Evolutionary conservation across 2,888 invertebrate species (phyloP).

Genomic region (Fragum sueziense): DNA sequence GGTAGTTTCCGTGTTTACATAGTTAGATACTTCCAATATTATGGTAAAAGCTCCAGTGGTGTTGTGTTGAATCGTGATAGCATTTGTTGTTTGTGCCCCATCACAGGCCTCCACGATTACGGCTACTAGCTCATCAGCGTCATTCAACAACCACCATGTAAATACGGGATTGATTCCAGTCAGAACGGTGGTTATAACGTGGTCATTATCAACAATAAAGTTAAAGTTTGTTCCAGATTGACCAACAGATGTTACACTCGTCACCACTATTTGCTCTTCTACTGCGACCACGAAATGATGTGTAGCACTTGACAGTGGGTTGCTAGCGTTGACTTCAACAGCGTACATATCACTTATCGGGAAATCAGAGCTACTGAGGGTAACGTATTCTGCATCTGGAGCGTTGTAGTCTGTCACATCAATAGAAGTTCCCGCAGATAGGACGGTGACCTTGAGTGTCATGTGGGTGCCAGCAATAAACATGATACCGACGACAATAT

Average conservation of each 20-base stretch:
- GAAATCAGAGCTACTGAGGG: conserved; percentile 4
- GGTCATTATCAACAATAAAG: neutral
- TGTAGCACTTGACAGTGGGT: neutral
- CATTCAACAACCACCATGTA: neutral
- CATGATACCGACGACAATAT: neutral
- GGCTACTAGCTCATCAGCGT: neutral
- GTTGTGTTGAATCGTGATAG: conserved; percentile 2
- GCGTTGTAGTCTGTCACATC: neutral
- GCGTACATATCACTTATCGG: conserved; percentile 7
- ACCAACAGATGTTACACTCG: neutral
- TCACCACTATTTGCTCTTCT: neutral
- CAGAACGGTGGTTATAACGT: neutral
- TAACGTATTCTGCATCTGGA: neutral
- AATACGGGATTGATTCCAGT: neutral
- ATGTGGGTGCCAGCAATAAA: conserved; percentile 14
- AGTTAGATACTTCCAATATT: conserved; percentile 22
- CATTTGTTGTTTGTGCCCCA: neutral
- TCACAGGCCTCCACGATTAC: conserved; percentile 6
- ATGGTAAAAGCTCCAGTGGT: conserved; percentile 1
- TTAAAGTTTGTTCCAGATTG: neutral
- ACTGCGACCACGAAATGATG: conserved; percentile 6
- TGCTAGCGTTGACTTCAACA: conserved; percentile 10
- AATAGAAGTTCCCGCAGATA: neutral
- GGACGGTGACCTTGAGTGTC: neutral
- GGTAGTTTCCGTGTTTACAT: neutral